These are phyloP conservation scores for Colossoma macropomum DNA, from an alignment of 2,113 vertebrate species.

Conservation along the genomic window DNA sequence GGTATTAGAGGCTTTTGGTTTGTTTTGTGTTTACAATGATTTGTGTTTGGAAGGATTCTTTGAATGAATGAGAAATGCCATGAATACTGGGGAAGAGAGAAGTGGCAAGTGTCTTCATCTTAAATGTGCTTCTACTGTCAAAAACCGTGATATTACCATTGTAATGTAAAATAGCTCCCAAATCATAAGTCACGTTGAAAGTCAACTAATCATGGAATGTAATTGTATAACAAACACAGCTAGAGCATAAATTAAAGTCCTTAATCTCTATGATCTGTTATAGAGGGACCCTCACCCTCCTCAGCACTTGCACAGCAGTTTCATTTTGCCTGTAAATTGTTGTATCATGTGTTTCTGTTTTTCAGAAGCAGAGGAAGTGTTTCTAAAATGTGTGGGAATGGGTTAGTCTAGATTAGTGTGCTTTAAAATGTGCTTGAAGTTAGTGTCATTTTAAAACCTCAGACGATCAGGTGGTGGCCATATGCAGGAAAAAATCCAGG, in stretches of 20 bases:
- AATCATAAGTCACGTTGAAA: too few species aligned
- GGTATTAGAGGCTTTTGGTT: not conserved
- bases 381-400: not conserved
- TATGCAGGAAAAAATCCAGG: slow-evolving; percentile 31
- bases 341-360: not conserved
- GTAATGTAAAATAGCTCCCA: too few species aligned
- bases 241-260: not conserved
- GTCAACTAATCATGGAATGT: not conserved
- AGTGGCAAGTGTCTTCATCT: too few species aligned
- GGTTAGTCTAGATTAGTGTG: not conserved
- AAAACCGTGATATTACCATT: not conserved
- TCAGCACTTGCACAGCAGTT: not conserved
- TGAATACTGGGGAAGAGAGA: too few species aligned
- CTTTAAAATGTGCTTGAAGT: slow-evolving; percentile 29
- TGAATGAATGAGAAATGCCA: too few species aligned
- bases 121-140: not conserved
- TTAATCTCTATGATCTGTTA: not conserved
- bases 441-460: slow-evolving; percentile 1
- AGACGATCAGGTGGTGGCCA: slow-evolving; percentile 46
- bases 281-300: not conserved
- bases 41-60: not conserved
- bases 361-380: not conserved
- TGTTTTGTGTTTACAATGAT: not conserved
- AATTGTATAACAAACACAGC: not conserved
- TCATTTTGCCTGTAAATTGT: not conserved